A percentile compares a stretch with the other conserved stretches of the same genome.
These are phyloP conservation scores for Rhabdomys dilectus DNA, from an alignment of 2,113 vertebrate genomes.

Conservation along the genomic window DNA sequence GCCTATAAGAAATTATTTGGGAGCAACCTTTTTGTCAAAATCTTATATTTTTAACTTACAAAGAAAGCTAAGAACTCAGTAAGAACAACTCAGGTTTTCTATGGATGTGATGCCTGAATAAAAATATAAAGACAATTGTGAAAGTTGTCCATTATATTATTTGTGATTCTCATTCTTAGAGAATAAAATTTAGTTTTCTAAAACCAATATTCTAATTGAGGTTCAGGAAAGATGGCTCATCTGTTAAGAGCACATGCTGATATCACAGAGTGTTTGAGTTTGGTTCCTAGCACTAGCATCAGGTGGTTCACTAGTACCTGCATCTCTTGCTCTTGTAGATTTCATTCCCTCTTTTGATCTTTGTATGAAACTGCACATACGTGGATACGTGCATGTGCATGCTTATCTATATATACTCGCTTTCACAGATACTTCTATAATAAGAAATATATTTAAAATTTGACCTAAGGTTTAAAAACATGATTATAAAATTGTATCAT, in stretches of 20 bases:
- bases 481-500: constrained; percentile 83
- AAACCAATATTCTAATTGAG: constrained; percentile 85
- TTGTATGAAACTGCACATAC: neutral
- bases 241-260: neutral
- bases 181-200: constrained; percentile 85
- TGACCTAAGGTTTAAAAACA: constrained; percentile 83
- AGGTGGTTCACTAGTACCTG: neutral
- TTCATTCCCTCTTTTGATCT: neutral
- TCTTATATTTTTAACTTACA: neutral
- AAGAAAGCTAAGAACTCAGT: neutral
- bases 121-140: constrained; percentile 88
- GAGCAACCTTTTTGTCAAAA: neutral
- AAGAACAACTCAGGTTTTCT: neutral
- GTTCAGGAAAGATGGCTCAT: constrained; percentile 74
- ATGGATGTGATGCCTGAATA: neutral
- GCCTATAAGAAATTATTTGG: neutral
- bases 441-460: constrained; percentile 91
- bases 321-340: neutral
- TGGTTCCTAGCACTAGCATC: too few species aligned
- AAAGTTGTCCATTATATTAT: constrained; percentile 89
- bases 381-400: constrained; percentile 65
- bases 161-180: constrained; percentile 89
- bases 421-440: constrained; percentile 73
- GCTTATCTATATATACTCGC: neutral
- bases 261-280: neutral